Conservation (phyloP, 2,797 vertebrate genomes). For the Etheostoma nigrum region DNA sequence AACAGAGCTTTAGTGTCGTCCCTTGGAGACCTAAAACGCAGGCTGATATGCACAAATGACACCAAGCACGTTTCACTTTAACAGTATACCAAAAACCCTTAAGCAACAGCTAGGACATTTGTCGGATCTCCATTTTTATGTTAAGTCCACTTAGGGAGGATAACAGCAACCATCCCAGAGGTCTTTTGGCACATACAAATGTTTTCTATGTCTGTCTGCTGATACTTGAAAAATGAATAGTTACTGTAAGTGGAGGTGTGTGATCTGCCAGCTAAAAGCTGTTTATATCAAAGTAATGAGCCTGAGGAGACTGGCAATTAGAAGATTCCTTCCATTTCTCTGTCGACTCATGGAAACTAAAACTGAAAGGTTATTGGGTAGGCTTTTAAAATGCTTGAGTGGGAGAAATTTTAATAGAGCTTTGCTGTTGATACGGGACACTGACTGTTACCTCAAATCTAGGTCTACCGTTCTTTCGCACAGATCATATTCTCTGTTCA, state of each 20-base stretch:
- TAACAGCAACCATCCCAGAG: constrained; percentile 60
- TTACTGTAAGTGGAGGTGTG: constrained; percentile 47
- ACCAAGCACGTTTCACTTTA: constrained; percentile 58
- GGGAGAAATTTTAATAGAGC: constrained; percentile 75
- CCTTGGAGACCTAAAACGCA: constrained; percentile 55
- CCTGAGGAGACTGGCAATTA: constrained; percentile 81
- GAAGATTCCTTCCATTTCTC: constrained; percentile 74
- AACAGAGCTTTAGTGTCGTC: constrained; percentile 48
- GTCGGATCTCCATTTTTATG: constrained; percentile 63
- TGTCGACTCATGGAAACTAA: constrained; percentile 73
- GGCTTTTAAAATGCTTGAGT: constrained; percentile 77
- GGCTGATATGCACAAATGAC: constrained; percentile 59
- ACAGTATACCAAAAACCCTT: constrained; percentile 66
- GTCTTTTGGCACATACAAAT: constrained; percentile 45
- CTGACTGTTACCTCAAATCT: constrained; percentile 43
- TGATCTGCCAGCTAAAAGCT: constrained; percentile 75
- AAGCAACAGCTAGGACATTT: constrained; percentile 57
- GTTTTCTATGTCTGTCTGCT: constrained; percentile 52
- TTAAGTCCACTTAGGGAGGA: constrained; percentile 67
- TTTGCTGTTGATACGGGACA: constrained; percentile 70
- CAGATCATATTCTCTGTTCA: constrained; percentile 67
- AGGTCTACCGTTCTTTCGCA: constrained; percentile 35
- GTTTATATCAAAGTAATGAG: constrained; percentile 84
- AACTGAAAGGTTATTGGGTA: constrained; percentile 78
- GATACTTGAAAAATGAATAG: constrained; percentile 45